Base-by-base conservation (phyloP, 2,888 invertebrate genomes). In the Aromia moschata region DNA sequence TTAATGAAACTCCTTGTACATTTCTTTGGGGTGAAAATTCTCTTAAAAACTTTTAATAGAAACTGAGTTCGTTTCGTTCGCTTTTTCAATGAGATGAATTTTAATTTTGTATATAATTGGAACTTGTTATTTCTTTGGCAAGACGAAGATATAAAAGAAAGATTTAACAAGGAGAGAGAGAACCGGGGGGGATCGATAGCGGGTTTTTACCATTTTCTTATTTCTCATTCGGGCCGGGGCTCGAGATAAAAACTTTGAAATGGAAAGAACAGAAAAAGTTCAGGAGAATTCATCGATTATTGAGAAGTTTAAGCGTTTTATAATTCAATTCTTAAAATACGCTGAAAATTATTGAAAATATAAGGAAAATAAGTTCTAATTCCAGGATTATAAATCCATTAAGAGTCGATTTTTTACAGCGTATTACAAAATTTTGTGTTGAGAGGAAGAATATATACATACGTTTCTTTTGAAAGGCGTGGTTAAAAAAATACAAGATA, bases 71-170 rank as follows among this genome's bases (percentile, higher is more conserved):
- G 77, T 77, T 74, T 74, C 75, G 75, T 76, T 75, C 77, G 76
- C 78, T 80, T 79, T 80, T 79, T 79, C 80, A 80, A 79, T 78
- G 80, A 79, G 79, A 77, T 79, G 79, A 79, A 80, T 80, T 80
- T 79, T 80, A 80, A 80, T 79, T 80, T 79, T 77, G 78, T 77
- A 77, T 78, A 79, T 79, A 79, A 79, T 79, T 79, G 77, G 77
- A 76, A 78, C 74, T 77, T 74, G 77, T 78, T 78, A 78, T 77
- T 77, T 77, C 76, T 74, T 75, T 74, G 72, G 72, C 63, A 65
- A 67, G 73, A 74, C 65, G 64, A 61, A 69, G 72, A 74, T 64
- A 70, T 65, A 66, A 74, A 69, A 68, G 67, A 69, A 71, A 59
- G 65, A 66, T 62, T 60, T 51, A 58, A 67, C 56, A 54, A 51